Evolutionary conservation across 2,113 vertebrate species (phyloP), one percentile per base, ranked within the genome.

Genomic region (Lophotis ruficrista): DNA sequence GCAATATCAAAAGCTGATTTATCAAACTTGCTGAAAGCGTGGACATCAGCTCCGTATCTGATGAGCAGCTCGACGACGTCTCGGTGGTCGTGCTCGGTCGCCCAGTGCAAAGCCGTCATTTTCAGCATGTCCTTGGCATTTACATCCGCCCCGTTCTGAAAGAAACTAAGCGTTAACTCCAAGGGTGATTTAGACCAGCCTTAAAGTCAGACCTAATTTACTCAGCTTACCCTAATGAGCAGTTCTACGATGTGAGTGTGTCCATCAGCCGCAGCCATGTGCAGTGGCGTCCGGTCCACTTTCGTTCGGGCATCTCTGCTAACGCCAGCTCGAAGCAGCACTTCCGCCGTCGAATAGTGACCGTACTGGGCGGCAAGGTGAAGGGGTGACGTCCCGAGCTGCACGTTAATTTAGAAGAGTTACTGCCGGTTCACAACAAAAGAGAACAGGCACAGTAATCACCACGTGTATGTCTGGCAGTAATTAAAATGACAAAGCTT

Each of bases 121-220:
- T 99, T 98, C 97, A 99, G 93, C 99, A 99, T 99, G 98, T 99
- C 99, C 96, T 98, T 99, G 93, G 99, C 99, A 10, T 99, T 99
- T 35, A 99, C 98, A 85, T 99, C 99, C 0, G 99, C 99, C 2
- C 99, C 99, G 1, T 98, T 99, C 99, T 99, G 96, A 28, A 69
- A 83, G 2, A 58, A 43, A 85, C 21, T 9, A 35, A 19, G 38
- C 13, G 12, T 41, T 41, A 37, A 25, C 38, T 25, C 28, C n/a
- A 9, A n/a, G 35, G 30, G 48, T 4, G 13, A 18, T 12, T 45
- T 1, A 79, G 31, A 37, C 37, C 43, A 30, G 12, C 58, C 50
- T 57, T 25, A 8, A 37, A 27, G 16, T 3, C 1, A 50, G 3
- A 12, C 7, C 8, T 9, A 1, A 7, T 5, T 30, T 16, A 9